Percentiles rank a stretch among this genome's conserved stretches.
Conservation (phyloP, 1,140 invertebrate species). For the Helicoverpa armigera region DNA sequence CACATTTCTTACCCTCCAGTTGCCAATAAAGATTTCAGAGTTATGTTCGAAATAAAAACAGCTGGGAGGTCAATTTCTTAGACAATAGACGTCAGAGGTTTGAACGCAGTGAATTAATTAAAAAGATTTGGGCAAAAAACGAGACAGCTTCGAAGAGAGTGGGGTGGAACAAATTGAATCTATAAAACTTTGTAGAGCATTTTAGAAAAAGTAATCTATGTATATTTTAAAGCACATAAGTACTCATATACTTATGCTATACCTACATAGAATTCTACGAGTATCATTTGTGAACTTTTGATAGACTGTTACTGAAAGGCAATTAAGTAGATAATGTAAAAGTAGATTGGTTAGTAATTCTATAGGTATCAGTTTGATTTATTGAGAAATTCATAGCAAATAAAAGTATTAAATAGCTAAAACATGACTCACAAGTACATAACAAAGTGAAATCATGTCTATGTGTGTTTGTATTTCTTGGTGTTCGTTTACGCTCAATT, state of each 20-base stretch:
- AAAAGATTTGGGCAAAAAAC: neutral
- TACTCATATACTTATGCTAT: too few species aligned
- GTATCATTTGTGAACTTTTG: too few species aligned
- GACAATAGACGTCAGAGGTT: conserved; percentile 8
- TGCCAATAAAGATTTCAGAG: conserved; percentile 27
- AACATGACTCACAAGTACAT: conserved; percentile 41
- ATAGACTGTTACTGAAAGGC: too few species aligned
- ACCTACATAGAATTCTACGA: too few species aligned
- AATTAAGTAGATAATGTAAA: conserved; percentile 5
- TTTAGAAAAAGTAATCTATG: too few species aligned
- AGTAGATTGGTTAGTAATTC: neutral
- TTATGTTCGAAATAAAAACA: conserved; percentile 22
- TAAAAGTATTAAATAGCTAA: conserved; percentile 24
- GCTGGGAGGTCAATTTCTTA: conserved; percentile 8
- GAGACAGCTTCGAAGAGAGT: neutral
- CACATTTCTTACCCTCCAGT: conserved; percentile 6
- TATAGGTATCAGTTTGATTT: neutral
- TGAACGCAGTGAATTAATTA: conserved; percentile 10
- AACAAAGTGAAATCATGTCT: conserved; percentile 48
- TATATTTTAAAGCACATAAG: too few species aligned
- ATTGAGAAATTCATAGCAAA: conserved; percentile 21
- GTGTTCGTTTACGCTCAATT: conserved; percentile 36
- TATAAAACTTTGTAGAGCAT: neutral
- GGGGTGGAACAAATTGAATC: neutral
- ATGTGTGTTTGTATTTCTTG: conserved; percentile 36